Base-by-base conservation (phyloP, 2,888 invertebrate species). In the Thalpophila matura region DNA sequence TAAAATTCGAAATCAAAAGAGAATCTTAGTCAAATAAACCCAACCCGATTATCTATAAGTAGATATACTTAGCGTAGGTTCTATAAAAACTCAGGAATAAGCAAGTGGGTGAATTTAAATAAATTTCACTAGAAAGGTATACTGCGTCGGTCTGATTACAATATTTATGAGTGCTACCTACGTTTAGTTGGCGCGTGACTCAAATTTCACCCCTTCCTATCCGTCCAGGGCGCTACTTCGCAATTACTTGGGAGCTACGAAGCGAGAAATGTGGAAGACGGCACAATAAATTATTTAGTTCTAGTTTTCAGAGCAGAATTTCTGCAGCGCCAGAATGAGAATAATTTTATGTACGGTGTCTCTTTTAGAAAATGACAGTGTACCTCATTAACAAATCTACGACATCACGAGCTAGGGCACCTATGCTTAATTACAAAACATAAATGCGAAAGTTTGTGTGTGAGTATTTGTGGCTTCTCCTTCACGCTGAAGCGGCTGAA, bases 161-260 rank as follows among this genome's bases (percentile, higher is more conserved):
- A 90, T 91, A 90, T 91, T 90, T 90, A 90, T 90, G 89, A 90
- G 86, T 58, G 53, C 60, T 77, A 61, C 80, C 74, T 79, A 80
- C 80, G 77, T 77, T 80, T 79, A 79, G 80, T 82, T 77, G 70
- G 80, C 74, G 79, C 90, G 87, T 89, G 89, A 85, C 87, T 89
- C 80, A 87, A 89, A 87, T 89, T 88, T 84, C 79, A 88, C 86
- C 88, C 67, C 88, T 87, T 90, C 88, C 84, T 84, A 79, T 72
- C 55, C 51, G 66, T 46, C 68, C 68, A 77, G 71, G 80, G 77
- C 72, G 79, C 77, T 70, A 76, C 79, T 80, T 77, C 74, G 73
- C 84, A 88, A 87, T 88, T 85, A 85, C 80, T 81, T 55, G n/a
- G 71, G 82, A 86, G 75, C 54, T 79, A 46, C 35, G 77, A 87